Evolutionary conservation across 1,140 invertebrate species (phyloP), one percentile per base, ranked within the genome.

Genomic region (Hylaeus anthracinus): DNA sequence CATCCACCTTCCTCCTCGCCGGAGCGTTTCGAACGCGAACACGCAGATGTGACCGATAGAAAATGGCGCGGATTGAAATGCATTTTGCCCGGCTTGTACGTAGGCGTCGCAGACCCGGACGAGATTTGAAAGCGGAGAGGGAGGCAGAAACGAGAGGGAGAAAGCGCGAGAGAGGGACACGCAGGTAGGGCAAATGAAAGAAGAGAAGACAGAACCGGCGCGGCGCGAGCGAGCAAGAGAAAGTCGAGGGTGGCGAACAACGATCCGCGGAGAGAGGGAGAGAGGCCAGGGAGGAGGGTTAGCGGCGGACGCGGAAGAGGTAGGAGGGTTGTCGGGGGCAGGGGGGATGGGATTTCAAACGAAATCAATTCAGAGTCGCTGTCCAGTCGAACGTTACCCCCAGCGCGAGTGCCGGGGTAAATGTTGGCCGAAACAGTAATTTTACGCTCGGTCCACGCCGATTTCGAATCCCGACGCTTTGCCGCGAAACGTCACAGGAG

Each of bases 381-480:
- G 92, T 92, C 91, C 90, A 89, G 90, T 89, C 91, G 88, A 92
- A 90, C 88, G 90, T 92, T 92, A 91, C 89, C 85, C 88, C 72
- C 79, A 26, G 26, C 26, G 60, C 67, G 84, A 77, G 81, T 86
- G 84, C 77, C 89, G 86, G 89, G 85, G 87, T 91, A 92, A 92
- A 93, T 92, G 91, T 92, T 92, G 90, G 89, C 88, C 91, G 90
- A 92, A 92, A 92, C 91, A 92, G 91, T 91, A 93, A 93, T 93
- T 93, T 93, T 90, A 91, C 90, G 90, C 90, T 76, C 63, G 69
- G 79, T 85, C 81, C 86, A 65, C 64, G 80, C 73, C 72, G 75
- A 81, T 86, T 87, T 79, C 89, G 90, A 89, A 88, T 88, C 84
- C 83, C 82, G 84, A 88, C 89, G 90, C 88, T 91, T 91, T 89